Percentiles rank a stretch among this genome's conserved stretches.
phyloP scores from a whole-genome alignment of 2,888 invertebrate genomes.

The Scaptomyza polygonia region DNA sequence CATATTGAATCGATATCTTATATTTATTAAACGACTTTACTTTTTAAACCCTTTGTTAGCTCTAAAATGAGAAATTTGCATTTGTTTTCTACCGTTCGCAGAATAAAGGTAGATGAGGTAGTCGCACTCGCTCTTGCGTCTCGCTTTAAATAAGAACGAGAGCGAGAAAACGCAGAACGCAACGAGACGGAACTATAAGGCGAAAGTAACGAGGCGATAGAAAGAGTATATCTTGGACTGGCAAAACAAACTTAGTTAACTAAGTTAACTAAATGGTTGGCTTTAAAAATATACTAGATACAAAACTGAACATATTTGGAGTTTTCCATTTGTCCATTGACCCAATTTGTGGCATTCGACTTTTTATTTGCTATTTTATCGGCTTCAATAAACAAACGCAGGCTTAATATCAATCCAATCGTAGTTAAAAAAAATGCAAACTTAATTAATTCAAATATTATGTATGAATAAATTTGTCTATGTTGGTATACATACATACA shows the following conservation, averaged over 20 bases:
- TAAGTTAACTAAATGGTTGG: neutral
- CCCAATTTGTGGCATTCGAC: neutral
- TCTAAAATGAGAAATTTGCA: neutral
- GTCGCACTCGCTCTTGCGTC: too few species aligned
- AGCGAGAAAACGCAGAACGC: too few species aligned
- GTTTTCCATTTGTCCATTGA: neutral
- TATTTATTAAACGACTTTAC: neutral
- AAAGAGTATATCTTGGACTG: too few species aligned
- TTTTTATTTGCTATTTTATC: neutral
- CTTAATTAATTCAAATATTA: neutral
- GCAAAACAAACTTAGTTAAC: neutral
- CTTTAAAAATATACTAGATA: neutral
- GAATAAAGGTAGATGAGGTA: too few species aligned
- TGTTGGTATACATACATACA: neutral
- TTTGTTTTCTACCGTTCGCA: neutral
- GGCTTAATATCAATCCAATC: neutral
- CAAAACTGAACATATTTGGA: neutral
- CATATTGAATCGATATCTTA: neutral
- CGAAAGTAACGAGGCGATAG: too few species aligned
- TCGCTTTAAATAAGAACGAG: too few species aligned
- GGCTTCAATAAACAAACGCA: neutral
- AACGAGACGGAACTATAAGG: too few species aligned
- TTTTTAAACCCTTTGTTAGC: neutral
- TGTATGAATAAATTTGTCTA: neutral
- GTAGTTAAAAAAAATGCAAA: neutral